Evolutionary conservation across 2,113 vertebrate species (phyloP), one percentile per base, ranked within the genome.

Genomic region (Heterocephalus glaber): DNA sequence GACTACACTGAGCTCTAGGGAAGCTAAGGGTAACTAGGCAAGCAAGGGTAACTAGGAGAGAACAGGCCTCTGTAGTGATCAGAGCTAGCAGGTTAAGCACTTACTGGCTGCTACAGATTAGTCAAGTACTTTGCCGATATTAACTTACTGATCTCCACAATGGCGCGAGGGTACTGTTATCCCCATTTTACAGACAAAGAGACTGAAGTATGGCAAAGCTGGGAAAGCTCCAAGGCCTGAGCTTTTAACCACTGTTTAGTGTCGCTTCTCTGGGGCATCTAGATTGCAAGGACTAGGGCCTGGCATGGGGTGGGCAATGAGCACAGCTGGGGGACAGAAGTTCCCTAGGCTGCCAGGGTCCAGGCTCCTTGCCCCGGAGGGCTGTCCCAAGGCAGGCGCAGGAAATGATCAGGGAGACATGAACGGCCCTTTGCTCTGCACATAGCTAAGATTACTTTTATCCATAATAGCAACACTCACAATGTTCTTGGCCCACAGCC

Each of bases 401-500:
- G 44, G 66, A 74, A 56, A 86, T 61, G 26, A 1, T 1, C 65
- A 38, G 61, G 61, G 56, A n/a, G 63, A 74, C 7, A 7, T 20
- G 79, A 60, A 11, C 61, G 41, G 63, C 24, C 10, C 91, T 90
- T 33, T 35, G 79, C 56, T 66, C 47, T 38, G 68, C 80, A 54
- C 90, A 0, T 30, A 61, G 47, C n/a, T 41, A 54, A 49, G 86
- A 79, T 65, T 8, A 20, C 61, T 80, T 87, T 44, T 30, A 33
- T 20, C 9, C 54, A 77, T 33, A 68, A 74, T 2, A 89, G 19
- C 54, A 54, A 76, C 11, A 41, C 10, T 22, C 0, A 2, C 72
- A 38, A 12, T 30, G 38, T 41, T 93, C 92, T 85, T 90, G 84
- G 95, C 52, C 92, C 92, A n/a, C 6, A 41, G 70, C 65, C 72